Conservation (phyloP, 2,797 vertebrate genomes). For the Tiaroga cobitis region DNA sequence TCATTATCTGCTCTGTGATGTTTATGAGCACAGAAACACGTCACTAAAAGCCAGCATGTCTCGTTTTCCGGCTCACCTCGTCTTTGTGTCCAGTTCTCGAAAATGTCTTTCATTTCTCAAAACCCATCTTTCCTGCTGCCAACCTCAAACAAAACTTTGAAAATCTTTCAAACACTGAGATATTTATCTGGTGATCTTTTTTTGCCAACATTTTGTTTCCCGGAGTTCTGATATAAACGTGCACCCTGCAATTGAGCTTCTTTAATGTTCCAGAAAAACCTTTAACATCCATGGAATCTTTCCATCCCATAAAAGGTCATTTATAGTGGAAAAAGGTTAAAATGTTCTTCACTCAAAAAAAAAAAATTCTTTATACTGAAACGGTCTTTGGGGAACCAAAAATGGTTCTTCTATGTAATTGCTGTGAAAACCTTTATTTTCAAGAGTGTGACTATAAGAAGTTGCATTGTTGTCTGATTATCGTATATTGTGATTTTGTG, state of each 20-base stretch:
- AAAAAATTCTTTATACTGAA: neutral
- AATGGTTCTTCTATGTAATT: neutral
- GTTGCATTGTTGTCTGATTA: neutral
- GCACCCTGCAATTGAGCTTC: neutral
- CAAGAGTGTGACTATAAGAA: neutral
- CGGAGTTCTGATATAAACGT: neutral
- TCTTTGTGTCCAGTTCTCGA: neutral
- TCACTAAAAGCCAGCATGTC: neutral
- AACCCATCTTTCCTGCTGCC: neutral
- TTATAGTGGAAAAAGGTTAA: neutral
- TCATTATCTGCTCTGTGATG: constrained; percentile 7
- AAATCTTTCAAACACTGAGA: neutral
- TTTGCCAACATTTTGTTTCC: neutral
- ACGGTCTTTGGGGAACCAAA: neutral
- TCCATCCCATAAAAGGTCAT: neutral
- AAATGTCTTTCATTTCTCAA: neutral
- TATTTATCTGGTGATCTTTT: neutral
- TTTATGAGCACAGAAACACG: neutral
- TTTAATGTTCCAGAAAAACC: neutral
- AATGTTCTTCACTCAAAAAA: no score
- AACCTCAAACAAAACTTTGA: neutral
- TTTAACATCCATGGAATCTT: neutral
- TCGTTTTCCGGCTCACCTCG: neutral
- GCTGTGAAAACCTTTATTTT: neutral
- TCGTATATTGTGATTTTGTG: neutral